Conservation (phyloP, 2,888 invertebrate genomes). For the Phorcus lineatus region DNA sequence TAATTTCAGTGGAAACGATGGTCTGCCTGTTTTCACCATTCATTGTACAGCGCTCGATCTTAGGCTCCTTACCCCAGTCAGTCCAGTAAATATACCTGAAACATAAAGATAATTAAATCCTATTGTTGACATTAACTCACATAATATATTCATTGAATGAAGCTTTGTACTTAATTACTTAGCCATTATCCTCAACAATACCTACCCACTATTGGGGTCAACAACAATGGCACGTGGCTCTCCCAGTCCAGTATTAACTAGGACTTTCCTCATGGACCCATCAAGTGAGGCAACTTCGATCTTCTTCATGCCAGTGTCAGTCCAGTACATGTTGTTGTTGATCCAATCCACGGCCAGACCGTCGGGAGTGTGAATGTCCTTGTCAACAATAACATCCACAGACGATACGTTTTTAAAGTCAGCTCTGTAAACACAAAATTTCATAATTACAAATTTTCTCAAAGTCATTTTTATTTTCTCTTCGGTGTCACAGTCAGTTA, state of each 20-base stretch:
- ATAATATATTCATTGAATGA: too few species aligned
- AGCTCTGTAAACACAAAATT: constrained; percentile 78
- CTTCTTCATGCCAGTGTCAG: constrained; percentile 92
- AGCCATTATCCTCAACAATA: not conserved
- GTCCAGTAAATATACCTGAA: constrained; percentile 97
- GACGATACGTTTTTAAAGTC: constrained; percentile 91
- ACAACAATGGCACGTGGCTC: constrained; percentile 82
- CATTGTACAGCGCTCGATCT: constrained; percentile 97
- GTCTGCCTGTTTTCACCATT: constrained; percentile 90
- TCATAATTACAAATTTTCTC: too few species aligned
- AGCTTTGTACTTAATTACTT: too few species aligned
- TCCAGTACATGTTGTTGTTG: constrained; percentile 92
- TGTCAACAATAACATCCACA: constrained; percentile 32
- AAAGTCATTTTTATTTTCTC: too few species aligned
- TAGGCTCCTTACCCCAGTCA: constrained; percentile 95
- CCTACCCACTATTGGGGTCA: constrained; percentile 68
- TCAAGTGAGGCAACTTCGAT: constrained; percentile 92
- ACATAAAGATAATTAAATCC: not conserved
- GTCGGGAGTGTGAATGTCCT: constrained; percentile 89
- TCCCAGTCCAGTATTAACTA: constrained; percentile 86
- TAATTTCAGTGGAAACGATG: constrained; percentile 88
- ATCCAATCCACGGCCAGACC: constrained; percentile 99
- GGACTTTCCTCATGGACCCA: constrained; percentile 91
- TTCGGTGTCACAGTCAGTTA: too few species aligned
- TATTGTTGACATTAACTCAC: too few species aligned